phyloP scores from a whole-genome alignment of 2,797 vertebrate species.

The Notolepis coatsorum region DNA sequence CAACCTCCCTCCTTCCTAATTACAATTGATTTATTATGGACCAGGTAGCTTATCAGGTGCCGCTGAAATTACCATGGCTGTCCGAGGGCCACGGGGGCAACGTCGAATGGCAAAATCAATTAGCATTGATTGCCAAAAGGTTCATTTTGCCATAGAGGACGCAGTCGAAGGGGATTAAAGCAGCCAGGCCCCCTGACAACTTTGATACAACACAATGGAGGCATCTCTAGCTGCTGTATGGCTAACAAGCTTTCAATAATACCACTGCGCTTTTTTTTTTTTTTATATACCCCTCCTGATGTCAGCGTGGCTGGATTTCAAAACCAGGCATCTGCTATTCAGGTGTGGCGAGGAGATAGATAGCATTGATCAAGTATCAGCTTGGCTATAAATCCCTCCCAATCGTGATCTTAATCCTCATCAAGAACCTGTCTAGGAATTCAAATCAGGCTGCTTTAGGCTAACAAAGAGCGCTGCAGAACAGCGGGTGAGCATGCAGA shows the following conservation, averaged over 20 bases:
- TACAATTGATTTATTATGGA: conserved; percentile 99
- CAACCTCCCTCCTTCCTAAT: conserved; percentile 90
- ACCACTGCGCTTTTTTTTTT: conserved; percentile 42
- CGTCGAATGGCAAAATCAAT: conserved; percentile 98
- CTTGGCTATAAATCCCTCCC: conserved; percentile 56
- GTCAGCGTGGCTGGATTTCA: conserved; percentile 57
- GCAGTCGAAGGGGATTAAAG: conserved; percentile 93
- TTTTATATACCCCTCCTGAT: conserved; percentile 17
- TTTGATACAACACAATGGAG: conserved; percentile 87
- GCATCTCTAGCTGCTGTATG: conserved; percentile 57
- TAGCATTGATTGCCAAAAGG: conserved; percentile 99
- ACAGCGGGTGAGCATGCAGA: neutral
- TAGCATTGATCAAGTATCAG: conserved; percentile 79
- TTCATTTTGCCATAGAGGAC: conserved; percentile 94
- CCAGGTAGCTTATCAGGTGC: conserved; percentile 98
- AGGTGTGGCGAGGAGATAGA: conserved; percentile 64
- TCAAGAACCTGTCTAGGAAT: conserved; percentile 59
- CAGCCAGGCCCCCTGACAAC: conserved; percentile 87
- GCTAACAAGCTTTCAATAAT: conserved; percentile 77
- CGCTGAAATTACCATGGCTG: conserved; percentile 94
- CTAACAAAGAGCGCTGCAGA: neutral
- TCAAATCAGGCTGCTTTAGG: conserved; percentile 58
- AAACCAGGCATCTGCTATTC: conserved; percentile 60
- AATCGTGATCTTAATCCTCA: conserved; percentile 72
- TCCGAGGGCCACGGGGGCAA: conserved; percentile 89